phyloP scores from a whole-genome alignment of 2,888 invertebrate species.

The Acronicta leporina region DNA sequence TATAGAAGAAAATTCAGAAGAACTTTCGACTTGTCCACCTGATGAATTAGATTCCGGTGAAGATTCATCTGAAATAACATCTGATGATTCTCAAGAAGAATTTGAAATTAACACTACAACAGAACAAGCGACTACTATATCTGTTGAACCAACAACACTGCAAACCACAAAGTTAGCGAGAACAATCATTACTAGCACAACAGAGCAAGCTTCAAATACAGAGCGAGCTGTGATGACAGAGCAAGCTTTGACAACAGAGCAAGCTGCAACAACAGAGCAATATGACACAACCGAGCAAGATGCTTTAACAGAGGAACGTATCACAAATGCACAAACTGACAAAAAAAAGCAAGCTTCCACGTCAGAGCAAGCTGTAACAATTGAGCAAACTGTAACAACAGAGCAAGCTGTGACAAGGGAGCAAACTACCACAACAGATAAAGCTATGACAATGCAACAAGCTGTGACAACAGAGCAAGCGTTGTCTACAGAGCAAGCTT shows the following conservation, averaged over 20 bases:
- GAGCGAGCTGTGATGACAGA: background rate
- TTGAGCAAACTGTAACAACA: background rate
- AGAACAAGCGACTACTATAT: too few relatives aligned
- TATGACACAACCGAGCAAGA: background rate
- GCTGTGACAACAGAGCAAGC: background rate
- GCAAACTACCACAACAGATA: conserved; percentile 7
- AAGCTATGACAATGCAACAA: too few relatives aligned
- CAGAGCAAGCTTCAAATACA: background rate
- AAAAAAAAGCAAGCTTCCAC: conserved; percentile 4
- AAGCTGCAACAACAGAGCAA: background rate
- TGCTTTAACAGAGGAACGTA: background rate
- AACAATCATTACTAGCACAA: conserved; percentile 1
- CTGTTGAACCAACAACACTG: too few relatives aligned
- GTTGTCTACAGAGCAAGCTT: background rate
- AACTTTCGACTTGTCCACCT: background rate
- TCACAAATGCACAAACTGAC: background rate
- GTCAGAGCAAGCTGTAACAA: background rate
- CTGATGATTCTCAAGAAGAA: background rate
- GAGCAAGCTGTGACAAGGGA: conserved; percentile 2
- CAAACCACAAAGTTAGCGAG: background rate
- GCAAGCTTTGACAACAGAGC: background rate
- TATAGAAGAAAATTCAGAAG: background rate
- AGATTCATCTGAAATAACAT: background rate
- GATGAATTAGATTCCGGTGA: background rate
- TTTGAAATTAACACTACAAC: background rate